Evolutionary conservation across 1,140 invertebrate species (phyloP).

Genomic region (Palaemon carinicauda): DNA sequence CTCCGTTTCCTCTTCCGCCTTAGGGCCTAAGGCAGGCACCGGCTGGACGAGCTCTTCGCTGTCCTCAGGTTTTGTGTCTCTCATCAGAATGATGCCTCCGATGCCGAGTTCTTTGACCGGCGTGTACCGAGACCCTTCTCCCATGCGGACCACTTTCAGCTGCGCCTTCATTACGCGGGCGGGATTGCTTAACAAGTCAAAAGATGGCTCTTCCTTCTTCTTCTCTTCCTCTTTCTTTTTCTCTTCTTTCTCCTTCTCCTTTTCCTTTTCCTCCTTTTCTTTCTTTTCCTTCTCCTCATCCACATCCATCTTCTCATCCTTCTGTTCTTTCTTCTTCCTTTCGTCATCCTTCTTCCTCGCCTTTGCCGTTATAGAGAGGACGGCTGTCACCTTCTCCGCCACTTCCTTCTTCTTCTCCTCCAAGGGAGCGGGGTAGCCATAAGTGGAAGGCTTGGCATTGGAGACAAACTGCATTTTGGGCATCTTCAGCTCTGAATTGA

Average conservation of each 20-base stretch:
- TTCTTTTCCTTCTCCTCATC: conserved; percentile 65
- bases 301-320: conserved; percentile 66
- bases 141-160: conserved; percentile 83
- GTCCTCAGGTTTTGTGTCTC: conserved; percentile 79
- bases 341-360: conserved; percentile 77
- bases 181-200: conserved; percentile 93
- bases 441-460: conserved; percentile 92
- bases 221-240: conserved; percentile 73
- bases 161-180: conserved; percentile 93
- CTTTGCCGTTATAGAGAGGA: conserved; percentile 94
- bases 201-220: conserved; percentile 76
- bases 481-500: conserved; percentile 90
- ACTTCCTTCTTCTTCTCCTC: conserved; percentile 74
- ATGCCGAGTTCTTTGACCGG: conserved; percentile 91
- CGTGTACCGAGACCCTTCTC: conserved; percentile 81
- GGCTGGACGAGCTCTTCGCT: conserved; percentile 90
- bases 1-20: conserved; percentile 82
- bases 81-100: conserved; percentile 95
- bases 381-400: conserved; percentile 85
- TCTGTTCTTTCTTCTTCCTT: conserved; percentile 71
- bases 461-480: conserved; percentile 77
- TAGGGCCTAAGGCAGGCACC: conserved; percentile 72
- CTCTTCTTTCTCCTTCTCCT: conserved; percentile 69
- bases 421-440: conserved; percentile 94
- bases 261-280: conserved; percentile 61